Evolutionary conservation across 2,797 vertebrate genomes (phyloP).

Genomic region (Sebastes elongatus): DNA sequence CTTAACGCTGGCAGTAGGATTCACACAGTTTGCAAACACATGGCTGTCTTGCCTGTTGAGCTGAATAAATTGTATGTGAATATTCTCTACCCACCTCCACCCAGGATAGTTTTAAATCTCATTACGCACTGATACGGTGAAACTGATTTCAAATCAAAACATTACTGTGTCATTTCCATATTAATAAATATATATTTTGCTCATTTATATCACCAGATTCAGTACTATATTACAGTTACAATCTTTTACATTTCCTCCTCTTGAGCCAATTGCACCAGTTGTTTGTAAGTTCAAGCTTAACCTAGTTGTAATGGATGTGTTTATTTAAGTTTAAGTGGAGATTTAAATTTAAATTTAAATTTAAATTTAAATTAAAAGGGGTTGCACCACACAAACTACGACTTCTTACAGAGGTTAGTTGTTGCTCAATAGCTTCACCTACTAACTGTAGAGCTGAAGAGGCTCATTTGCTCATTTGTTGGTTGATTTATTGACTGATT

Average conservation of each 20-base stretch:
- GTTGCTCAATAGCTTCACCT: neutral
- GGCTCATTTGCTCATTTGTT: neutral
- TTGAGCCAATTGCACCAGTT: neutral
- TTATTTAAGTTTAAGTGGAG: neutral
- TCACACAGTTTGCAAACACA: constrained; percentile 20
- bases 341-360: neutral
- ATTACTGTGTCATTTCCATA: neutral
- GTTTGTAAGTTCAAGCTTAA: neutral
- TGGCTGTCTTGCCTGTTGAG: constrained; percentile 8
- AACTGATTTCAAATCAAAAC: neutral
- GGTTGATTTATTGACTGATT: neutral
- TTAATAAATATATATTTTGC: neutral
- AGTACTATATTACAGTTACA: neutral
- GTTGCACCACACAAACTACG: neutral
- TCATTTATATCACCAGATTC: neutral
- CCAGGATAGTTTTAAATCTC: neutral
- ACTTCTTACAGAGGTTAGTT: neutral
- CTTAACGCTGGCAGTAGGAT: constrained; percentile 31
- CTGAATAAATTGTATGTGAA: neutral
- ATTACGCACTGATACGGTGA: neutral
- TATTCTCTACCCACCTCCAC: neutral
- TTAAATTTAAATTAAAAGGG: neutral
- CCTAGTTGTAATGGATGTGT: neutral
- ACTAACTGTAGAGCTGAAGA: neutral
- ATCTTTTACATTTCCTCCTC: neutral